These are phyloP conservation scores for Drosophila quadrilineata DNA, from an alignment of 1,140 invertebrate species.

Conservation along the genomic window DNA sequence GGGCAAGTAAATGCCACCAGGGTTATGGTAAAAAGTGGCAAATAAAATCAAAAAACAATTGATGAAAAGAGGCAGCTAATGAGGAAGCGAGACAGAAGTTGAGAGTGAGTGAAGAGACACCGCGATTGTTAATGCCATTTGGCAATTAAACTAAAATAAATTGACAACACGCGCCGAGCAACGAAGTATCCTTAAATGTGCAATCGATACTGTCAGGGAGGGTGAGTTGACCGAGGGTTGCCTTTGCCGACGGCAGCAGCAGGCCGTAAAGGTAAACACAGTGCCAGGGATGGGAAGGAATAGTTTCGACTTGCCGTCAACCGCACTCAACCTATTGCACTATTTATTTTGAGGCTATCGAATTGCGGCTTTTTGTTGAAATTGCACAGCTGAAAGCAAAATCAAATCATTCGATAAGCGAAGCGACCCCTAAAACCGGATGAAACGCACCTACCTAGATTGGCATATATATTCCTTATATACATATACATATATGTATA, in stretches of 20 bases:
- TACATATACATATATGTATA: background rate
- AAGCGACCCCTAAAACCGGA: slow-evolving; percentile 3
- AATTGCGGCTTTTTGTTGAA: slow-evolving; percentile 33
- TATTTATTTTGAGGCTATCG: too few relatives aligned
- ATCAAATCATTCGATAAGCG: slow-evolving; percentile 63
- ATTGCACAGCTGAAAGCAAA: slow-evolving; percentile 55
- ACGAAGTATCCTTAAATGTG: slow-evolving; percentile 34
- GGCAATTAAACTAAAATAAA: slow-evolving; percentile 62
- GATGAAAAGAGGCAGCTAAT: too few relatives aligned
- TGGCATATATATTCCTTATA: background rate
- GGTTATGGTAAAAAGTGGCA: too few relatives aligned
- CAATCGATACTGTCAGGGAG: slow-evolving; percentile 48
- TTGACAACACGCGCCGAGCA: slow-evolving; percentile 54
- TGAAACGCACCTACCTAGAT: slow-evolving; percentile 20
- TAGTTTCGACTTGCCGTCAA: too few relatives aligned
- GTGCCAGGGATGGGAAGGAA: too few relatives aligned
- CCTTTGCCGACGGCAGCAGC: too few relatives aligned
- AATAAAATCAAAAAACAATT: too few relatives aligned
- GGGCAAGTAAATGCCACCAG: too few relatives aligned
- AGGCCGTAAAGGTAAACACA: too few relatives aligned
- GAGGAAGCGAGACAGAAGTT: too few relatives aligned
- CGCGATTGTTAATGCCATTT: slow-evolving; percentile 21
- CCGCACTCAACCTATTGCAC: too few relatives aligned
- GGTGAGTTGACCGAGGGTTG: slow-evolving; percentile 9
- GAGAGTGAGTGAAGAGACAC: background rate